These are phyloP conservation scores for Timema podura DNA, from an alignment of 2,888 invertebrate species.

Conservation along the genomic window DNA sequence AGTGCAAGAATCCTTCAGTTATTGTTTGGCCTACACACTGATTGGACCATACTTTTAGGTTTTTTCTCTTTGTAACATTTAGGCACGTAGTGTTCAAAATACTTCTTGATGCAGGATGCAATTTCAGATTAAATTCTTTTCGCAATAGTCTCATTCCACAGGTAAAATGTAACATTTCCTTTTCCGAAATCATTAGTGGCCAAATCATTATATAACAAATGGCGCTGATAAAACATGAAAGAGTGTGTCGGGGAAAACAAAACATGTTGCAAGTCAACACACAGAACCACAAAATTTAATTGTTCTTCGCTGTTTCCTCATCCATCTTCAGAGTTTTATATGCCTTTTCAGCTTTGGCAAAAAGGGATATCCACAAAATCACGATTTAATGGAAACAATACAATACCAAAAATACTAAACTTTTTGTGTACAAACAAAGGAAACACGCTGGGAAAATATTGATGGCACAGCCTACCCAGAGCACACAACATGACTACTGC, in stretches of 20 bases:
- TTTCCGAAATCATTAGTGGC: neutral
- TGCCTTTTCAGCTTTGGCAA: neutral
- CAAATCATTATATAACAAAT: neutral
- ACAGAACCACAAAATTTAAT: slow-evolving; percentile 6
- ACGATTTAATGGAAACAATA: neutral
- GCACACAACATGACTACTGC: neutral
- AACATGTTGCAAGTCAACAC: neutral
- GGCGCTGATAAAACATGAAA: slow-evolving; percentile 11
- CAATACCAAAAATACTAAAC: neutral
- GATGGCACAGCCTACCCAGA: neutral
- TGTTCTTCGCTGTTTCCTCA: neutral
- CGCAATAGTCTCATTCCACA: neutral
- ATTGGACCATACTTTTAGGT: slow-evolving; percentile 5
- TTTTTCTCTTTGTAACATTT: neutral
- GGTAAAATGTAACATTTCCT: neutral
- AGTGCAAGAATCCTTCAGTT: slow-evolving; percentile 3
- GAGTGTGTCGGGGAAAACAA: neutral
- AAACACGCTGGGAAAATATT: neutral
- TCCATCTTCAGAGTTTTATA: slow-evolving; percentile 4
- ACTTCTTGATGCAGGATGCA: neutral
- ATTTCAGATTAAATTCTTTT: slow-evolving; percentile 3
- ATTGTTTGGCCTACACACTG: neutral
- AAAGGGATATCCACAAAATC: neutral
- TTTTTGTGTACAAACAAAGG: neutral
- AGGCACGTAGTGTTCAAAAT: neutral